A percentile compares a stretch with the other conserved stretches of the same genome.
Evolutionary conservation across 1,140 invertebrate genomes (phyloP).

Genomic region (Scaptomyza pallida): DNA sequence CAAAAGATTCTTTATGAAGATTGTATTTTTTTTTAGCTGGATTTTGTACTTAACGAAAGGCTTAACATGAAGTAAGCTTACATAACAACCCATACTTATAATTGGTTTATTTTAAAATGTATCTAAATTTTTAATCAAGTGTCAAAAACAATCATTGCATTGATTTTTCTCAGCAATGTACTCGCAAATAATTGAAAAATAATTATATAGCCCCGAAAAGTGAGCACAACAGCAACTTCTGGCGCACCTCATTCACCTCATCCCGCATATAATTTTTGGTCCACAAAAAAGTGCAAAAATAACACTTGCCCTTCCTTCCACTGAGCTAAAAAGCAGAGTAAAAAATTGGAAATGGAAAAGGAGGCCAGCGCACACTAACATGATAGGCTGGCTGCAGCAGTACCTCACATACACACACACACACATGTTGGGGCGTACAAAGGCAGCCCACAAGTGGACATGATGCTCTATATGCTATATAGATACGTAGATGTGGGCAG

Average conservation of each 20-base stretch:
- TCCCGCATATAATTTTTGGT: conserved; percentile 65
- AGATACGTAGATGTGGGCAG: conserved; percentile 51
- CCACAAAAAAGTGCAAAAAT: conserved; percentile 45
- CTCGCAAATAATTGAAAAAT: conserved; percentile 55
- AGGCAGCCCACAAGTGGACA: conserved; percentile 44
- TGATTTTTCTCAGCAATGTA: conserved; percentile 5
- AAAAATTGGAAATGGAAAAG: conserved; percentile 12
- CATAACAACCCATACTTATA: not conserved
- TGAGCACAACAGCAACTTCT: not conserved
- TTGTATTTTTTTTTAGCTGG: not conserved
- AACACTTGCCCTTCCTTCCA: conserved; percentile 38
- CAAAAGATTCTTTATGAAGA: not conserved
- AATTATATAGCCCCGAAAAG: conserved; percentile 36
- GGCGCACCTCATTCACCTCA: not conserved
- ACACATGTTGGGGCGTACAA: conserved; percentile 5
- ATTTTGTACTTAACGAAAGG: not conserved
- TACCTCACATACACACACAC: conserved; percentile 33
- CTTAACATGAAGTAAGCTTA: not conserved
- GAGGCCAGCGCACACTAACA: conserved; percentile 72
- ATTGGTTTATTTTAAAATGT: conserved; percentile 39
- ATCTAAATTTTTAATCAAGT: conserved; percentile 1
- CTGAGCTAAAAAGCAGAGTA: conserved; percentile 21
- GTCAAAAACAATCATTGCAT: conserved; percentile 1
- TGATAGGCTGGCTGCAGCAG: conserved; percentile 69
- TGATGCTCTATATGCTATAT: conserved; percentile 32